phyloP scores from a whole-genome alignment of 2,888 invertebrate genomes.

The Diploptera punctata region DNA sequence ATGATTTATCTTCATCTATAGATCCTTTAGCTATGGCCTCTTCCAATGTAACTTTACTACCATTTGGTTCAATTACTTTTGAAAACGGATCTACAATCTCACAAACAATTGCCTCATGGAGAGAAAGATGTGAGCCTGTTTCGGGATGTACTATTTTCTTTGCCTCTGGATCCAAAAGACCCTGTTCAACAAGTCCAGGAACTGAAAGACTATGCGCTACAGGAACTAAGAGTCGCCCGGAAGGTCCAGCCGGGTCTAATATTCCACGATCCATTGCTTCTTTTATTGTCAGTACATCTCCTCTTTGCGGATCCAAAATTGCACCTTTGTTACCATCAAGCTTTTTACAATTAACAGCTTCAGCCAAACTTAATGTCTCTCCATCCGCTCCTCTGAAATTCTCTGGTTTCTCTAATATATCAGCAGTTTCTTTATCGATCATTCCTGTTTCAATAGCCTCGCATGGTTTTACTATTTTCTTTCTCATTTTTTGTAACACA shows the following conservation, averaged over 20 bases:
- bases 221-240: constrained; percentile 77
- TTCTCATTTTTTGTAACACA: constrained; percentile 77
- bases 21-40: constrained; percentile 76
- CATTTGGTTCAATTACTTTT: constrained; percentile 67
- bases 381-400: constrained; percentile 63
- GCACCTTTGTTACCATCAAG: constrained; percentile 77
- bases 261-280: constrained; percentile 86
- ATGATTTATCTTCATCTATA: constrained; percentile 73
- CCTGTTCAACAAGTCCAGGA: constrained; percentile 85
- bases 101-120: constrained; percentile 85
- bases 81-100: constrained; percentile 88
- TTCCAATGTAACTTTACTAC: constrained; percentile 72
- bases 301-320: constrained; percentile 83
- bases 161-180: constrained; percentile 75
- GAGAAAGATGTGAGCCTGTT: constrained; percentile 77
- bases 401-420: constrained; percentile 68
- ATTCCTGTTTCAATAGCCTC: constrained; percentile 82
- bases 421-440: constrained; percentile 77
- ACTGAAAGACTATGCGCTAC: constrained; percentile 81
- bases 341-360: constrained; percentile 73
- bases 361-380: constrained; percentile 71
- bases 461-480: constrained; percentile 73
- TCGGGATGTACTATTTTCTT: constrained; percentile 87
- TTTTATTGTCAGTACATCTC: constrained; percentile 78
- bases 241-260: constrained; percentile 74